Evolutionary conservation across 1,140 invertebrate species (phyloP).

Genomic region (Chironomus striatipennis): DNA sequence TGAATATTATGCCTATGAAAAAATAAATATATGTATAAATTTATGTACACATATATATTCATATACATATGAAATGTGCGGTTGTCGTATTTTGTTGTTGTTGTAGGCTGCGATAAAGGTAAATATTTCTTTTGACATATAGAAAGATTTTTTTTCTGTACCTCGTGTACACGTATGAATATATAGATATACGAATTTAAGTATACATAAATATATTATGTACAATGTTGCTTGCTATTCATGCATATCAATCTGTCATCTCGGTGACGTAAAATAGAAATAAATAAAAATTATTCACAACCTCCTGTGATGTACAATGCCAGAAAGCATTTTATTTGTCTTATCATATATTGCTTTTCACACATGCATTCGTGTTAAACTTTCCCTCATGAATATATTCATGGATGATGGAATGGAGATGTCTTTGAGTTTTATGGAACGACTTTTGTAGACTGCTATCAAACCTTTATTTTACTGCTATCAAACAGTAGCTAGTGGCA

Average conservation of each 20-base stretch:
- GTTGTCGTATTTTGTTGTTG: neutral
- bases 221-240: neutral
- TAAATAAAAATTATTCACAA: neutral
- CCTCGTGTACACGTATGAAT: too few species aligned
- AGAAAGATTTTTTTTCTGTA: neutral
- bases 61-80: neutral
- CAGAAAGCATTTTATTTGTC: neutral
- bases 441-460: too few species aligned
- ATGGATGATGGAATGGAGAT: too few species aligned
- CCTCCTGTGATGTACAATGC: neutral
- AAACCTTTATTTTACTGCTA: too few species aligned
- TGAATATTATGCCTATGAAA: too few species aligned
- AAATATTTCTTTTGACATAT: neutral
- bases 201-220: neutral
- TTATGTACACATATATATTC: too few species aligned
- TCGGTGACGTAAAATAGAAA: neutral
- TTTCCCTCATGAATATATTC: neutral
- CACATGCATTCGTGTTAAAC: neutral
- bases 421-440: too few species aligned
- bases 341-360: neutral
- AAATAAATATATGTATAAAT: too few species aligned
- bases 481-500: too few species aligned
- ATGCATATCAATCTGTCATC: neutral
- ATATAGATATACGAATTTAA: neutral
- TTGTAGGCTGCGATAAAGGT: neutral